Base-by-base conservation (phyloP, 2,888 invertebrate species). In the Malthinus flaveolus region DNA sequence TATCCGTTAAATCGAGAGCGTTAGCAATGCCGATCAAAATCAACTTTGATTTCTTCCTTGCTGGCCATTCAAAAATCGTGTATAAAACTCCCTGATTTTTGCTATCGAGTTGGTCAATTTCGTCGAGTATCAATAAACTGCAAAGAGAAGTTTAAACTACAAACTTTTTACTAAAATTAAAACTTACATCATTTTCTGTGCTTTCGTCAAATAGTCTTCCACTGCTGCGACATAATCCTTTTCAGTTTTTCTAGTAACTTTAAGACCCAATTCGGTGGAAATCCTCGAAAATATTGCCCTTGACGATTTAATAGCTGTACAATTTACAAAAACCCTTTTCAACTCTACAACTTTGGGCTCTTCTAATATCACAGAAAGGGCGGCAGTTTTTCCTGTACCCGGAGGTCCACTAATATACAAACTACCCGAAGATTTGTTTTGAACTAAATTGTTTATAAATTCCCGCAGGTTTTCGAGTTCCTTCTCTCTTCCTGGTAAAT, bases 381-480 rank as follows among this genome's bases (percentile, higher is more conserved):
- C 89, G 0, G 95, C 96, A 0, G 97, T 97, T 81, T 97, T 97
- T 1, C 96, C 98, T 1, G 98, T 98, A 4, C 98, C 99, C 0
- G 98, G 98, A 15, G 95, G 94, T 1, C 98, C 98, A 35, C 96
- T 97, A 37, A 99, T 87, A 76, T 98, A 99, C 51, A 98, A 74
- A 11, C 95, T 93, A 1, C 89, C 91, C 0, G 95, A 89, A 32
- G 81, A 82, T 65, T 84, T 81, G 1, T 82, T 81, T 2, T 84
- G 75, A 53, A 95, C 75, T 75, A 91, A 88, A 7, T 82, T 80
- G 9, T 78, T 75, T 48, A 97, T 81, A 77, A 93, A 94, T 2
- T 79, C 77, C 15, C 84, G 80, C 11, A 98, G 79, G 68, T 85
- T 84, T 3, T 81, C 76, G 7, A 91, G 82, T 79, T 97, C 93